A percentile compares a stretch with the other conserved stretches of the same genome.
Conservation (phyloP, 1,140 invertebrate genomes). For the Augochlora pura region DNA sequence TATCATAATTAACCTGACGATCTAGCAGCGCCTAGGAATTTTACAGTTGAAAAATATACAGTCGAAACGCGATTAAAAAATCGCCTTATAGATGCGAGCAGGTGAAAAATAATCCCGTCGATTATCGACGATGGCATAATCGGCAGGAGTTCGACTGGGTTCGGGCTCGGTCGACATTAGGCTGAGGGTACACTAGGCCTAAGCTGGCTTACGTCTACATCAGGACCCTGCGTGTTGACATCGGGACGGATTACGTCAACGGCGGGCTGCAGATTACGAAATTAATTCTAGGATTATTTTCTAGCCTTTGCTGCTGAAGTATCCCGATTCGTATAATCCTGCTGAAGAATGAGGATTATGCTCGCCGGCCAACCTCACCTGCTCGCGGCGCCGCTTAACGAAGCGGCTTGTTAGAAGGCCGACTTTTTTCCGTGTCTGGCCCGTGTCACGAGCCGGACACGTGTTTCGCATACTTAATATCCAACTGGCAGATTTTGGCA, state of each 20-base stretch:
- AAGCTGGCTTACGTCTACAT: background rate
- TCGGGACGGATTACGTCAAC: background rate
- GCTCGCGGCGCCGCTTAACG: too few relatives aligned
- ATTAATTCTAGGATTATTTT: slow-evolving; percentile 1
- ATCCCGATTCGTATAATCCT: background rate
- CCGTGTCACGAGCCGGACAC: too few relatives aligned
- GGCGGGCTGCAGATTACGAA: background rate
- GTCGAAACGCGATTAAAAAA: too few relatives aligned
- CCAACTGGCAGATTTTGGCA: too few relatives aligned
- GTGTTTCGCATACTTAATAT: too few relatives aligned
- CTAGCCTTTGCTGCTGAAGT: background rate
- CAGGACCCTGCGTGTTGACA: background rate
- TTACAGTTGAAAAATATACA: too few relatives aligned
- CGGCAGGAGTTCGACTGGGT: background rate
- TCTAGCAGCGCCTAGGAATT: too few relatives aligned
- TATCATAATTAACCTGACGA: too few relatives aligned
- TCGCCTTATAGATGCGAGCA: too few relatives aligned
- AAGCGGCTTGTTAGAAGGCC: too few relatives aligned
- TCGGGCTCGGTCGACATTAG: background rate
- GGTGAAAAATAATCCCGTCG: too few relatives aligned
- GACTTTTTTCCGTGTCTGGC: too few relatives aligned
- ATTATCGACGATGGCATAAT: background rate
- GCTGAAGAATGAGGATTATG: background rate
- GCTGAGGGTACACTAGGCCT: background rate
- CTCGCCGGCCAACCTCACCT: background rate